These are phyloP conservation scores for Tinea pellionella DNA, from an alignment of 2,888 invertebrate genomes.

Conservation along the genomic window DNA sequence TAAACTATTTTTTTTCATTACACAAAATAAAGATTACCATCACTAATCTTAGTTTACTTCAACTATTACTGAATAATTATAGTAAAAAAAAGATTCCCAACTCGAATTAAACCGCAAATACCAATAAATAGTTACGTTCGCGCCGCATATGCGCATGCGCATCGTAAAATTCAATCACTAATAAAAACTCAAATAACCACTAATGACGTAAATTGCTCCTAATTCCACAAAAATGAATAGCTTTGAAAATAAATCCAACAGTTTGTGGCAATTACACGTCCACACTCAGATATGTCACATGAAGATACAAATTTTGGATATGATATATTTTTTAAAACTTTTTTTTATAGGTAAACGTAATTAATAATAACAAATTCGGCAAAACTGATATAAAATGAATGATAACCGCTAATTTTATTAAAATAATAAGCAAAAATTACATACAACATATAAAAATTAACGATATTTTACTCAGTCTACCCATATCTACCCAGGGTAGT, in stretches of 20 bases:
- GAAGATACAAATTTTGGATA: not conserved
- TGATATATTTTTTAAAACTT: not conserved
- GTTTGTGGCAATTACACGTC: not conserved
- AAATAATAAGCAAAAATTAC: too few relatives aligned
- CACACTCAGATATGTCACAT: not conserved
- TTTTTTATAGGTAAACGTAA: too few relatives aligned
- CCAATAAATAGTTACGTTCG: not conserved
- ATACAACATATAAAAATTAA: too few relatives aligned
- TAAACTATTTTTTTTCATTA: too few relatives aligned
- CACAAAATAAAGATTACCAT: too few relatives aligned
- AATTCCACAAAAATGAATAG: not conserved
- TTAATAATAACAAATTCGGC: too few relatives aligned
- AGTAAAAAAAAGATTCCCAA: not conserved
- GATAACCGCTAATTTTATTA: too few relatives aligned
- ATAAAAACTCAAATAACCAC: conserved; percentile 4
- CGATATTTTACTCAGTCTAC: too few relatives aligned
- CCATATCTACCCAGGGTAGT: too few relatives aligned
- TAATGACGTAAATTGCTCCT: conserved; percentile 8
- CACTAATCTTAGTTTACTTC: too few relatives aligned
- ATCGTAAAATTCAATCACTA: conserved; percentile 6
- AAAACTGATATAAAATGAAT: too few relatives aligned
- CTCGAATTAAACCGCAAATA: not conserved
- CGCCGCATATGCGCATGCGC: not conserved
- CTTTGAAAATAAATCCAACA: not conserved
- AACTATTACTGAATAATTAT: too few relatives aligned